Conservation (phyloP, 2,113 vertebrate species). For the Seriola dumerili region DNA sequence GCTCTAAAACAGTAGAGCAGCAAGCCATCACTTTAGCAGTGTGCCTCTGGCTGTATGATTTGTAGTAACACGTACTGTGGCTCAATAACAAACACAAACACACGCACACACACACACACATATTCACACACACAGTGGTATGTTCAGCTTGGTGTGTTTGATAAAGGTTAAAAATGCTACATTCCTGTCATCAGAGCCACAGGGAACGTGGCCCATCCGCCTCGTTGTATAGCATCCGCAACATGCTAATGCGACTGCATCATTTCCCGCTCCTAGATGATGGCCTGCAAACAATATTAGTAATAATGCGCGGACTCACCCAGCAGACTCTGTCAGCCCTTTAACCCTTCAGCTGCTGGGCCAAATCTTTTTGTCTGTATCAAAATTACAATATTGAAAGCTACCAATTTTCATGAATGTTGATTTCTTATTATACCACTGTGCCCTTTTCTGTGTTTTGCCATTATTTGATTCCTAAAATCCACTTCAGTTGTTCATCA, state of each 20-base stretch:
- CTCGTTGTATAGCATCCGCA: not conserved
- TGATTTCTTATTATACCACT: not conserved
- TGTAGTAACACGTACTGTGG: constrained; percentile 37
- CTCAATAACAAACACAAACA: constrained; percentile 27
- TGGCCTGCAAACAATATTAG: constrained; percentile 38
- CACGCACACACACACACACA: constrained; percentile 16
- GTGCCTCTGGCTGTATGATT: constrained; percentile 34
- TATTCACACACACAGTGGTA: not conserved
- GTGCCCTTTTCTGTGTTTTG: not conserved
- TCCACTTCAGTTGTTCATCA: constrained; percentile 7
- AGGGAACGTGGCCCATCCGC: constrained; percentile 44
- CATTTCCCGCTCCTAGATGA: constrained; percentile 22
- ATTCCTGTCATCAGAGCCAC: constrained; percentile 38
- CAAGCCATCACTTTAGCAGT: constrained; percentile 21
- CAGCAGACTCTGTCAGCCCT: not conserved
- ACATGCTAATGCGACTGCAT: constrained; percentile 60
- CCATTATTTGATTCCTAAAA: not conserved
- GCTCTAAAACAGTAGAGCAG: constrained; percentile 22
- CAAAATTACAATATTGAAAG: constrained; percentile 7
- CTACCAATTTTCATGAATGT: not conserved
- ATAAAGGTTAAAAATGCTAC: constrained; percentile 60
- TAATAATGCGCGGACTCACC: constrained; percentile 11
- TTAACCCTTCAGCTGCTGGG: constrained; percentile 15
- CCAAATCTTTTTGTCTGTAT: not conserved
- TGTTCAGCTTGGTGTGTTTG: constrained; percentile 47